Evolutionary conservation across 1,140 invertebrate genomes (phyloP), one percentile per base, ranked within the genome.

Genomic region (Eupeodes corollae): DNA sequence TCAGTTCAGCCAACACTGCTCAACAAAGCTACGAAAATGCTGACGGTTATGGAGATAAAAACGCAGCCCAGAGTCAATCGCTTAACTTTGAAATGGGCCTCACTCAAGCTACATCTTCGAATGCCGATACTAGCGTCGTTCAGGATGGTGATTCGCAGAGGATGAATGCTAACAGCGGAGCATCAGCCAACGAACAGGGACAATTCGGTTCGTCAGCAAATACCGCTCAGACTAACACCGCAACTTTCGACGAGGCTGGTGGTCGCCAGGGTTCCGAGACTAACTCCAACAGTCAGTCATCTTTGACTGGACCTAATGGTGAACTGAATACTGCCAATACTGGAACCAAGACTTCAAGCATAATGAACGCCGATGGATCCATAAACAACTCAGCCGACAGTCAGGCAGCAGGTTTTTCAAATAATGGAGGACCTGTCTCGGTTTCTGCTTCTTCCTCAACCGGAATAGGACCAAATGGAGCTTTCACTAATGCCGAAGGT

Each of bases 1-100:
- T 68, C 32, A 59, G 55, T 48, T 63, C 64, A 1, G 60, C 65
- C 3, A 68, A 68, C 39, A 57, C 58, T 3, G 56, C 58, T 18
- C 60, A 64, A 6, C 50, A 55, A 46, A 57, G 37, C 13, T 31
- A 18, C 2, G 18, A 49, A 13, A 51, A 48, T 6, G 44, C 44
- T 13, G 47, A 41, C 14, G 59, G 53, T 16, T 52, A 40, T 26
- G 49, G 51, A 8, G 42, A 51, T 6, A 43, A 39, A 18, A 58
- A 63, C 44, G 52, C 46, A 39, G 54, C 64, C 0, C 65, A 68
- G 46, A 63, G 62, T 41, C 64, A 68, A 38, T 46, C 59, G 0
- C 42, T 66, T 3, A 68, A 68, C 47, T 68, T 61, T 41, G 19
- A 33, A 32, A 48, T 46, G 0, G 50, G 51, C 3, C 34, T 54